phyloP scores from a whole-genome alignment of 1,140 invertebrate genomes.

The Drosophila bipectinata region DNA sequence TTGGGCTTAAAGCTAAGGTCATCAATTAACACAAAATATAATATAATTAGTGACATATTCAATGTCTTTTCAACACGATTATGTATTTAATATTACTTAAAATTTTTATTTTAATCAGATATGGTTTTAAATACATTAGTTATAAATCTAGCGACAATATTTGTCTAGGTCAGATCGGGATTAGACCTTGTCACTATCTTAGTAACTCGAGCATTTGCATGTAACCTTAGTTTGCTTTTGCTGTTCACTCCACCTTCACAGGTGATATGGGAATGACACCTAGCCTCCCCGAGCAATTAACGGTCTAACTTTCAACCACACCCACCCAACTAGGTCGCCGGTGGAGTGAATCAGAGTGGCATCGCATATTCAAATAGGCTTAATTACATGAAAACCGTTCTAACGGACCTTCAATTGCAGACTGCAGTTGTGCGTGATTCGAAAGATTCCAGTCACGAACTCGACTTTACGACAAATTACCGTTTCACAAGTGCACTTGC shows the following conservation, averaged over 20 bases:
- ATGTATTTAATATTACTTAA: neutral
- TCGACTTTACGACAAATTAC: slow-evolving; percentile 69
- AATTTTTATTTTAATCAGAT: too few relatives aligned
- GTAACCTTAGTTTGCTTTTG: slow-evolving; percentile 42
- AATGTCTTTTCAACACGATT: neutral
- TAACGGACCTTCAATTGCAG: slow-evolving; percentile 49
- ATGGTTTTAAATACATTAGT: too few relatives aligned
- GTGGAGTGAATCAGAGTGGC: slow-evolving; percentile 17
- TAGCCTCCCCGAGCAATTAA: slow-evolving; percentile 29
- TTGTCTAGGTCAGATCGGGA: slow-evolving; percentile 1
- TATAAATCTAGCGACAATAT: neutral
- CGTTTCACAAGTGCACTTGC: slow-evolving; percentile 74
- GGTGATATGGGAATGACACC: slow-evolving; percentile 40
- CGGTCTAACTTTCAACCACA: slow-evolving; percentile 37
- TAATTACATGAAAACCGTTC: slow-evolving; percentile 46
- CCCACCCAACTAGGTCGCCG: slow-evolving; percentile 37
- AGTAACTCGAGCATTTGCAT: slow-evolving; percentile 49
- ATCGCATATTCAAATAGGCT: slow-evolving; percentile 23
- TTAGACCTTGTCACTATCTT: slow-evolving; percentile 41
- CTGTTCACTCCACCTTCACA: slow-evolving; percentile 27
- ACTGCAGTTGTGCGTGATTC: slow-evolving; percentile 21
- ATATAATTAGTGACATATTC: slow-evolving; percentile 1
- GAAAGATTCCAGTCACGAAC: slow-evolving; percentile 77
- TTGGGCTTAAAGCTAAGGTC: slow-evolving; percentile 14
- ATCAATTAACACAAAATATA: slow-evolving; percentile 18